phyloP scores from a whole-genome alignment of 2,797 vertebrate species.

The Heteromormyrus szaboi region DNA sequence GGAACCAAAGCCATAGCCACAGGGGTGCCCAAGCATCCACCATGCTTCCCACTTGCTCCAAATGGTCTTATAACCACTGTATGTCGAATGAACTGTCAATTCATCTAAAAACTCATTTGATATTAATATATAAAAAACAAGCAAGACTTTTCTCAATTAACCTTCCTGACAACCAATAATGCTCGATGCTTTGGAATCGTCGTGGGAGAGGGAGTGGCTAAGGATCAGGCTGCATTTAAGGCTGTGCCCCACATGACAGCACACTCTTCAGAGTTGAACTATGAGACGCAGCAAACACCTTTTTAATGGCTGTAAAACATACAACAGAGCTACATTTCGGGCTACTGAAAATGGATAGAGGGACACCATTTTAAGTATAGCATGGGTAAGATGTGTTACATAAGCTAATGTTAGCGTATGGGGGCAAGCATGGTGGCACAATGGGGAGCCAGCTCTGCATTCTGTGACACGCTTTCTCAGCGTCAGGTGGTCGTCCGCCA shows the following conservation, averaged over 20 bases:
- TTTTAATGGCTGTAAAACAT: neutral
- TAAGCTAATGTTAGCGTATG: neutral
- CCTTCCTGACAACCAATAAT: neutral
- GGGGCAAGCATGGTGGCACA: neutral
- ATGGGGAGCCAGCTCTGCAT: neutral
- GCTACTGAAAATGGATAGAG: neutral
- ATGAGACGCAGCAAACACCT: neutral
- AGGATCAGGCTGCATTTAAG: neutral
- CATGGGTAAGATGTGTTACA: neutral
- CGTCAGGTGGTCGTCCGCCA: neutral
- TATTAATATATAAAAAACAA: neutral
- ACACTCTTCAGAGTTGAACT: neutral
- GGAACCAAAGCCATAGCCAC: neutral
- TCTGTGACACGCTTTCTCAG: neutral
- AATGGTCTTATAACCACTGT: neutral
- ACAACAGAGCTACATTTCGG: too few relatives aligned
- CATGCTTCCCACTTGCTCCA: neutral
- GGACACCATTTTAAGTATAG: neutral
- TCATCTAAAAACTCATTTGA: neutral
- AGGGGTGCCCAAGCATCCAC: neutral
- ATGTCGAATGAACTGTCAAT: neutral
- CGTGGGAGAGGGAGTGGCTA: neutral
- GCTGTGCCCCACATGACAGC: neutral
- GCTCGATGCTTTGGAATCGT: neutral
- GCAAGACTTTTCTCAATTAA: neutral